Conservation (phyloP, 2,888 invertebrate species). For the Caenorhabditis auriculariae region DNA sequence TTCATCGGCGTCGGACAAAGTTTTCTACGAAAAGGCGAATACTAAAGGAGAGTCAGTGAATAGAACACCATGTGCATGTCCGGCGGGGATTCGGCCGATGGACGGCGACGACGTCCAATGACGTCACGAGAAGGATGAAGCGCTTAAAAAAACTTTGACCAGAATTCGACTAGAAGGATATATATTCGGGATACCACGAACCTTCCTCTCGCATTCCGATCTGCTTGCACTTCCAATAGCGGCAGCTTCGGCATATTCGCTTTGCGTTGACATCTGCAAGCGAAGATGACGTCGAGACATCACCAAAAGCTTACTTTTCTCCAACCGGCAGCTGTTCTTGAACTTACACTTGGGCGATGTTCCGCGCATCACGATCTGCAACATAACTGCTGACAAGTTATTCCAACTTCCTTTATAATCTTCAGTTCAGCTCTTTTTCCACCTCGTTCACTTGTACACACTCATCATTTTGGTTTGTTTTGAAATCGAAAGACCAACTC, state of each 20-base stretch:
- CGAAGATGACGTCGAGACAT: background rate
- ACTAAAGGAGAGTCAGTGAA: background rate
- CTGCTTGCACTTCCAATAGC: slow-evolving; percentile 31
- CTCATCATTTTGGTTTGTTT: too few relatives aligned
- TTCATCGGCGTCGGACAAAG: slow-evolving; percentile 16
- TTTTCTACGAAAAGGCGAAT: background rate
- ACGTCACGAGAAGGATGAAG: slow-evolving; percentile 40
- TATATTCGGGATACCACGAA: slow-evolving; percentile 3
- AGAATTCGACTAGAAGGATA: background rate
- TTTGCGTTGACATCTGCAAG: slow-evolving; percentile 27
- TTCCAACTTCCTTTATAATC: background rate
- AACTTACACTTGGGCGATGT: slow-evolving; percentile 33
- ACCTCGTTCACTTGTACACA: too few relatives aligned
- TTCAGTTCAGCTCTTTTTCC: too few relatives aligned
- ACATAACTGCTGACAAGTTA: too few relatives aligned
- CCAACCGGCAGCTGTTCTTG: slow-evolving; percentile 31
- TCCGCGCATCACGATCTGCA: slow-evolving; percentile 24
- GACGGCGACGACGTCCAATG: slow-evolving; percentile 31
- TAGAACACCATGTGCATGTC: too few relatives aligned
- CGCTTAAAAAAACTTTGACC: slow-evolving; percentile 16
- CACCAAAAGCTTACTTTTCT: slow-evolving; percentile 19
- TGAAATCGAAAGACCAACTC: slow-evolving; percentile 13
- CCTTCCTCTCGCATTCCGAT: slow-evolving; percentile 44
- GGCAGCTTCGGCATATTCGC: slow-evolving; percentile 36
- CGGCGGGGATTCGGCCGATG: slow-evolving; percentile 20